Evolutionary conservation across 2,797 vertebrate species (phyloP).

Genomic region (Malurus leucopterus): DNA sequence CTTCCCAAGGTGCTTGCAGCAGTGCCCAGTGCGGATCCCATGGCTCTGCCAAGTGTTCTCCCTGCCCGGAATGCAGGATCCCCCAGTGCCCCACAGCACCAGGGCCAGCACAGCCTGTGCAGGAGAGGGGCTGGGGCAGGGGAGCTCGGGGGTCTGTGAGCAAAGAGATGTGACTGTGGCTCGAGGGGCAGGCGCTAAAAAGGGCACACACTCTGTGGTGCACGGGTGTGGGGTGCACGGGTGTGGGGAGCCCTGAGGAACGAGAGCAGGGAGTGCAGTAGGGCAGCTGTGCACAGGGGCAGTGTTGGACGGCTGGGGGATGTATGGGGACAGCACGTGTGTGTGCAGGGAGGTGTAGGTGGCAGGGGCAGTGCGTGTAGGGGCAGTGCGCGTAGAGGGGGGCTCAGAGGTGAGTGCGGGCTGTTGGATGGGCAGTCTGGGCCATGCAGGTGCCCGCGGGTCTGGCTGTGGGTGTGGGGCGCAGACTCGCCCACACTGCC

Average conservation of each 20-base stretch:
- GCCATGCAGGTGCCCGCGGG: fast-evolving
- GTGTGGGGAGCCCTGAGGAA: background rate
- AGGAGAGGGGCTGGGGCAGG: background rate
- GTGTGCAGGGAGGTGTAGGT: background rate
- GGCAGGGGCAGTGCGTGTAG: fast-evolving
- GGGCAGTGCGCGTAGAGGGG: fast-evolving
- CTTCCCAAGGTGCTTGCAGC: background rate
- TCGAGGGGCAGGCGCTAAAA: background rate
- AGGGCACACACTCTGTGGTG: background rate
- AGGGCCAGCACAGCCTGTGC: background rate
- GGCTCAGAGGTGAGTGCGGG: fast-evolving
- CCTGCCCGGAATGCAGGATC: background rate
- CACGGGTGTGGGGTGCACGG: fast-evolving
- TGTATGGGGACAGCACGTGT: fast-evolving
- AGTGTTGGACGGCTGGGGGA: fast-evolving
- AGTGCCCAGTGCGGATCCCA: fast-evolving
- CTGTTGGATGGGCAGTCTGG: background rate
- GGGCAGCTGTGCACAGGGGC: background rate
- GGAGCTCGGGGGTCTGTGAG: fast-evolving
- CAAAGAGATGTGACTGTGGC: fast-evolving
- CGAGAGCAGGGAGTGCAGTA: background rate
- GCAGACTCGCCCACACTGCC: background rate
- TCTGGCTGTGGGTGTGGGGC: fast-evolving
- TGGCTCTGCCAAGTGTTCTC: background rate
- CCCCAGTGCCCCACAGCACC: fast-evolving